These are phyloP conservation scores for Chaetophractus vellerosus DNA, from an alignment of 2,797 vertebrate genomes.

Conservation along the genomic window DNA sequence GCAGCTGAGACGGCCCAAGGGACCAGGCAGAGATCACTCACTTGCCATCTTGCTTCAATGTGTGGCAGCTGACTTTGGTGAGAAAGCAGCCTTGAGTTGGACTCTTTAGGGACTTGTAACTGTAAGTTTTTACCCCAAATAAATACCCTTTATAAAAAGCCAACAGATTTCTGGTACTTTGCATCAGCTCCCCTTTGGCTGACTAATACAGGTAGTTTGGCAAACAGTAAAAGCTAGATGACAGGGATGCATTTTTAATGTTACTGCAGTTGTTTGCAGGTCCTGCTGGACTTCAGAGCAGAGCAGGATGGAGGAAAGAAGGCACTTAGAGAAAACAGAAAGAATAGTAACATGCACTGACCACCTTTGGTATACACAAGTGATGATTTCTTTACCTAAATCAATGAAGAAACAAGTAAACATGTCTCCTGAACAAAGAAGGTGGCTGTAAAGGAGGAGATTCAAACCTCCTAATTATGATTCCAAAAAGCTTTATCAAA, in stretches of 20 bases:
- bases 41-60: too few relatives aligned
- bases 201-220: neutral
- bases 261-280: neutral
- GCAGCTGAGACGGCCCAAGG: too few relatives aligned
- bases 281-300: neutral
- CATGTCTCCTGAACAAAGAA: neutral
- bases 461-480: conserved; percentile 29
- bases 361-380: neutral
- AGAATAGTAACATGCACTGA: neutral
- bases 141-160: too few relatives aligned
- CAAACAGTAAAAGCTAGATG: neutral
- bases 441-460: neutral
- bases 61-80: too few relatives aligned
- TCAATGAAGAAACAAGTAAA: conserved; percentile 34
- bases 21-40: too few relatives aligned
- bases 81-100: too few relatives aligned
- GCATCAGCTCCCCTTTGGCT: too few relatives aligned
- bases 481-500: conserved; percentile 11
- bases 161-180: too few relatives aligned
- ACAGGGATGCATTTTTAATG: neutral
- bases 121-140: too few relatives aligned
- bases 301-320: neutral
- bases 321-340: neutral
- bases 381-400: neutral
- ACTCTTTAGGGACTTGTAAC: too few relatives aligned